Conservation (phyloP, 2,113 vertebrate species). For the Anthoscopus minutus region DNA sequence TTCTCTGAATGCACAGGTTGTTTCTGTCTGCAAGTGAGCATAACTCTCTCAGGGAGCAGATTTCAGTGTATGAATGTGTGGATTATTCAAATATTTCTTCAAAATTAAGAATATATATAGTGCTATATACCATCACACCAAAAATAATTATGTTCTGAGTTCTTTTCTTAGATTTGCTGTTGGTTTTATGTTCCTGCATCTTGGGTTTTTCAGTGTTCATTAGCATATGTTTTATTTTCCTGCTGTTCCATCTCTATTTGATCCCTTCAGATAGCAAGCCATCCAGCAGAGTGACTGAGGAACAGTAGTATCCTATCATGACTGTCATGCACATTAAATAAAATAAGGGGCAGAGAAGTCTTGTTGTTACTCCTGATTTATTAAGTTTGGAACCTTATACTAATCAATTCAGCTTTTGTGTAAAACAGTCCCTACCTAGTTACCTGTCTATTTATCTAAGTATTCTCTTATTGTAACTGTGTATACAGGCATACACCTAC, state of each 20-base stretch:
- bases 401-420: not conserved
- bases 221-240: not conserved
- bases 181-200: not conserved
- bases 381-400: not conserved
- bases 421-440: not conserved
- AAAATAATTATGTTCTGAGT: not conserved
- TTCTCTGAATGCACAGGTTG: not conserved
- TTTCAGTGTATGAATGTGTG: not conserved
- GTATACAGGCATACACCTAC: not conserved
- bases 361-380: not conserved
- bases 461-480: not conserved
- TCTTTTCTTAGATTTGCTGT: not conserved
- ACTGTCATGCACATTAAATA: not conserved
- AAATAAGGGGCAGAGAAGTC: not conserved
- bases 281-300: not conserved
- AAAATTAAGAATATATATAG: no score
- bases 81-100: not conserved
- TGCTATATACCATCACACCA: rapidly evolving
- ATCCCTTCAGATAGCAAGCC: not conserved
- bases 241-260: not conserved
- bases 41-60: not conserved
- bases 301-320: not conserved
- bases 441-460: not conserved
- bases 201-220: not conserved
- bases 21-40: not conserved